Base-by-base conservation (phyloP, 2,888 invertebrate species). In the Calameuta filiformis region DNA sequence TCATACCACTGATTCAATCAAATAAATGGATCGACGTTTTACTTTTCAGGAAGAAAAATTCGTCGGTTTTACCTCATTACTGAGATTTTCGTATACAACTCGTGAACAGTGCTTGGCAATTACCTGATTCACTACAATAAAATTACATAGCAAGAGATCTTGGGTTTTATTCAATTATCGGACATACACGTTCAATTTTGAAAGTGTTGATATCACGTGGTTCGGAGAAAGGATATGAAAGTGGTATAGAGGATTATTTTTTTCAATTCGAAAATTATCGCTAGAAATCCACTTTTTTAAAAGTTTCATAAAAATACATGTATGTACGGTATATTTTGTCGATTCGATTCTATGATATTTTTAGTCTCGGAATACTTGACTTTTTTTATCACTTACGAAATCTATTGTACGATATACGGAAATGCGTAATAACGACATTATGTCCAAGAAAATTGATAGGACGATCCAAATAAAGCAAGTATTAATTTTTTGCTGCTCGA, bases 401-500 rank as follows among this genome's bases (percentile, higher is more conserved):
- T 56, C 56, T 56, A 56, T 56, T 56, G 56, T 56, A 9, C 15
- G 23, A 23, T 56, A 23, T 23, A 56, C 56, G 56, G 56, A 56
- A 56, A 56, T 56, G 56, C 56, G 56, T 56, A 56, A 56, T 56
- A 23, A 56, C 56, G 56, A 56, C 56, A 23, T 56, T 56, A 56
- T 2, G 23, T 56, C 56, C 56, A 9, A 56, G 23, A 56, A 9
- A 23, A 56, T 56, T 23, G 56, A 56, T 23, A 56, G 23, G 56
- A 56, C 56, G 56, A 56, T 56, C 56, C 56, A 56, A 56, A 34
- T 34, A 34, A 71, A 71, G 77, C 83, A 81, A 79, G 79, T 69
- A 82, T 81, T 85, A 86, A 87, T 88, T 86, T 88, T 87, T 84
- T 85, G 80, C 73, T 56, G 71, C 83, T 81, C 81, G 83, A 83